Conservation (phyloP, 1,140 invertebrate genomes). For the Dryas iulia region DNA sequence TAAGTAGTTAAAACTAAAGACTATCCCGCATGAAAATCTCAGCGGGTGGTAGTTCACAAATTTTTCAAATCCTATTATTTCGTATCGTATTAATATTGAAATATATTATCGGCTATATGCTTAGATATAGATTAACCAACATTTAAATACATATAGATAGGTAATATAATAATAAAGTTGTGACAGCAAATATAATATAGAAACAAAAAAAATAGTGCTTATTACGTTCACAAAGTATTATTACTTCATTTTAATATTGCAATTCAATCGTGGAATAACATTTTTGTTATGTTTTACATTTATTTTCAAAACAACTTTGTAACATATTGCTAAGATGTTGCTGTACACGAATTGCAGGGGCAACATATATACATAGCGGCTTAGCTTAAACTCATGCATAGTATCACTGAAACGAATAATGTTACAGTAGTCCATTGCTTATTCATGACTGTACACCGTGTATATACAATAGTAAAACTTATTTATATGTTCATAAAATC, state of each 20-base stretch:
- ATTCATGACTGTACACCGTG: neutral
- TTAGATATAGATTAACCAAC: no score
- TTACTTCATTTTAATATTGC: neutral
- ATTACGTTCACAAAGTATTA: neutral
- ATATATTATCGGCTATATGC: no score
- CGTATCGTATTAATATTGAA: no score
- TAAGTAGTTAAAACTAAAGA: no score
- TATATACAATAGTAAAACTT: neutral
- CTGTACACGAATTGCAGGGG: neutral
- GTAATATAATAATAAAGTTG: no score
- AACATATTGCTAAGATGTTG: neutral
- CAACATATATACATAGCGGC: neutral
- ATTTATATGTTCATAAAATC: neutral
- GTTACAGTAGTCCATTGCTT: neutral
- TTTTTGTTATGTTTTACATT: no score
- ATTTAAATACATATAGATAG: no score
- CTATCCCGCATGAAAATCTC: neutral
- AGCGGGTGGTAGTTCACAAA: neutral
- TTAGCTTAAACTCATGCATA: neutral
- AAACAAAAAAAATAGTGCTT: neutral
- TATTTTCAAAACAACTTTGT: no score
- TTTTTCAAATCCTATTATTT: no score
- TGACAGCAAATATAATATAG: neutral
- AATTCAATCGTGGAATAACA: neutral
- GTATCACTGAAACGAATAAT: slow-evolving; percentile 1